Evolutionary conservation across 2,113 vertebrate species (phyloP).

Genomic region (Oncorhynchus gorbuscha): DNA sequence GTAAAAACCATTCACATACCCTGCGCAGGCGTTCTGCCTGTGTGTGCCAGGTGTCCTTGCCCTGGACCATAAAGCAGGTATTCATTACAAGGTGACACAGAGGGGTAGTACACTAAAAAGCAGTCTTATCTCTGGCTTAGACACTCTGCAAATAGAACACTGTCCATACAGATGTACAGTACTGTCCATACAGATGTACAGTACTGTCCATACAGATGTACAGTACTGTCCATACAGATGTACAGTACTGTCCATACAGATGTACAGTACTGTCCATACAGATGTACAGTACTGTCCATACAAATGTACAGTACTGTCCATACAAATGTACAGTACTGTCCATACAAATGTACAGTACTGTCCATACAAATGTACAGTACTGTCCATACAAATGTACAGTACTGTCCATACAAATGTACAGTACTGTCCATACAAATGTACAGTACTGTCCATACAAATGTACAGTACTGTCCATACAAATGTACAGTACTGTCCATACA

Average conservation of each 20-base stretch:
- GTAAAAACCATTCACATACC: conserved; percentile 45
- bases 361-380: neutral
- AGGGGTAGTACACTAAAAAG: conserved; percentile 7
- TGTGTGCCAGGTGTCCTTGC: conserved; percentile 23
- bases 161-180: neutral
- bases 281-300: neutral
- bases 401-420: too few relatives aligned
- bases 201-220: neutral
- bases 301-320: neutral
- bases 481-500: too few relatives aligned
- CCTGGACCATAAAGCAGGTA: conserved; percentile 53
- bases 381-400: too few relatives aligned
- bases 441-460: too few relatives aligned
- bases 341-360: neutral
- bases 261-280: neutral
- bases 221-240: neutral
- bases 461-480: too few relatives aligned
- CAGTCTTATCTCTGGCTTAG: conserved; percentile 12
- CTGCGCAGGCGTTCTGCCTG: conserved; percentile 39
- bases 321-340: neutral
- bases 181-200: neutral
- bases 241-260: neutral
- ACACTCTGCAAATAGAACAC: neutral
- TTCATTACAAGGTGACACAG: conserved; percentile 23
- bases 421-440: too few relatives aligned